These are phyloP conservation scores for Catharus ustulatus DNA, from an alignment of 2,797 vertebrate genomes.

Conservation along the genomic window DNA sequence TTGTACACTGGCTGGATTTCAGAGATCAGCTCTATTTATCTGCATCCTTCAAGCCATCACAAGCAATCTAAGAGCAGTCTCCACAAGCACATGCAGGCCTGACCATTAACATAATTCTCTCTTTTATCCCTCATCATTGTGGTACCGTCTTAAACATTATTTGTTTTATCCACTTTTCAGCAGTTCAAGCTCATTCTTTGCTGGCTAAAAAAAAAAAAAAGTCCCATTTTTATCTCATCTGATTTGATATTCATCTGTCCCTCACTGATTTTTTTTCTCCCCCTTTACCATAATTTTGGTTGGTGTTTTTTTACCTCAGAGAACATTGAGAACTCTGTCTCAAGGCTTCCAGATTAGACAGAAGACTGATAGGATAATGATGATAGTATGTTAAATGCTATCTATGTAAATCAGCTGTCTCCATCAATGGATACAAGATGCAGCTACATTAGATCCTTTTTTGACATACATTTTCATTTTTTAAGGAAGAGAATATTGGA, in stretches of 20 bases:
- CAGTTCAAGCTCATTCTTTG: conserved; percentile 60
- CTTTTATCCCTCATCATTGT: conserved; percentile 42
- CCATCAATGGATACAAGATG: conserved; percentile 84
- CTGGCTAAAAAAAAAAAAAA: conserved; percentile 37
- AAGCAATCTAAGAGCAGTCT: conserved; percentile 17
- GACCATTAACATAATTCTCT: conserved; percentile 73
- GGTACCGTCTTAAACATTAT: conserved; percentile 69
- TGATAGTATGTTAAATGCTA: conserved; percentile 84
- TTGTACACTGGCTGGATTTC: not conserved
- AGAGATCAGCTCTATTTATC: not conserved
- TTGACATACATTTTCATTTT: conserved; percentile 82
- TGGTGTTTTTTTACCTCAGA: conserved; percentile 71
- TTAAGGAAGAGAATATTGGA: conserved; percentile 80
- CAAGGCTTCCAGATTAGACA: conserved; percentile 79
- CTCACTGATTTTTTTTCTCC: conserved; percentile 52
- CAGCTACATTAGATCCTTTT: conserved; percentile 80
- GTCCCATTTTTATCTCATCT: conserved; percentile 63
- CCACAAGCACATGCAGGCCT: conserved; percentile 35
- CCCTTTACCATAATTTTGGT: conserved; percentile 77
- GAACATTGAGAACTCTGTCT: conserved; percentile 79
- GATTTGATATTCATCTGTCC: conserved; percentile 76
- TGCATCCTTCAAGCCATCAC: conserved; percentile 53
- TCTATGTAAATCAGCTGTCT: conserved; percentile 84
- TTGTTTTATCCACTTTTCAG: conserved; percentile 72
- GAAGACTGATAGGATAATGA: conserved; percentile 86